phyloP scores from a whole-genome alignment of 2,797 vertebrate species.

The Acanthornis magna region DNA sequence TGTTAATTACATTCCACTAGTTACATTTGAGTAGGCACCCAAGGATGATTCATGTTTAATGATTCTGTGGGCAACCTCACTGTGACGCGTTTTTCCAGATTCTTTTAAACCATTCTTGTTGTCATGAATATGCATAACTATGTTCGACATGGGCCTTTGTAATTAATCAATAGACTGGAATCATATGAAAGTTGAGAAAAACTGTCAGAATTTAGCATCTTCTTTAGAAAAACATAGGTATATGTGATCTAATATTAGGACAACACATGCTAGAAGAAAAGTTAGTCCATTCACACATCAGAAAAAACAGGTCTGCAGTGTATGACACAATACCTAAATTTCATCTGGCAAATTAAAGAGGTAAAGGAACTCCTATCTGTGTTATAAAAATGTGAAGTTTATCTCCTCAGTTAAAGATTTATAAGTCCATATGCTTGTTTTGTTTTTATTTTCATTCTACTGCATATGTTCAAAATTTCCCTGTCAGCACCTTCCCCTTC shows the following conservation, averaged over 20 bases:
- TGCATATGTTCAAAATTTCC: background rate
- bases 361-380: background rate
- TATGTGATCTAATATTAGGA: background rate
- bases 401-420: background rate
- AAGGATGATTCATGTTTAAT: constrained; percentile 75
- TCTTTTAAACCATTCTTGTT: constrained; percentile 39
- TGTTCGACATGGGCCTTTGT: constrained; percentile 19
- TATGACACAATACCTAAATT: background rate
- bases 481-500: background rate
- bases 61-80: constrained; percentile 64
- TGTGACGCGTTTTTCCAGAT: constrained; percentile 52
- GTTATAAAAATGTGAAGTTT: background rate
- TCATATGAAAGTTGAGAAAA: constrained; percentile 16
- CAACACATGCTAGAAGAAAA: background rate
- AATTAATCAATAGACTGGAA: constrained; percentile 7
- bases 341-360: background rate
- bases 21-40: constrained; percentile 80
- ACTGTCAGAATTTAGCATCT: background rate
- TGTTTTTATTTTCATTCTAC: background rate
- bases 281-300: background rate
- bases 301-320: fast-evolving
- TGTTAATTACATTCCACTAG: constrained; percentile 83
- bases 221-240: background rate
- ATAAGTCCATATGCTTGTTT: fast-evolving
- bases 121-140: constrained; percentile 5